Conservation (phyloP, 2,888 invertebrate genomes). For the Pterobdella sp. region DNA sequence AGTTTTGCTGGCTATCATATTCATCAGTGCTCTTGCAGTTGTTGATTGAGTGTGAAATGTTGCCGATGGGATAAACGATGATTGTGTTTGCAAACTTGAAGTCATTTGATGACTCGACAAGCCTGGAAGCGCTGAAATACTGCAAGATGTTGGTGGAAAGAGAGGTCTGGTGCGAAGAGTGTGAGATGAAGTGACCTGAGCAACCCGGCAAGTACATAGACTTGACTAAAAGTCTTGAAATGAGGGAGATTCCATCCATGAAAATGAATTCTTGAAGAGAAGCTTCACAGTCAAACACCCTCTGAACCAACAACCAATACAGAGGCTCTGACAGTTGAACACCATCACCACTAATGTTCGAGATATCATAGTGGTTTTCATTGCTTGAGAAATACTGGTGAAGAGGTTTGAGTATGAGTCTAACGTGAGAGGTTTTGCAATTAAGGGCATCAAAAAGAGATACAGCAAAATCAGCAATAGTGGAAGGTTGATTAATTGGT, state of each 20-base stretch:
- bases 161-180: slow-evolving; percentile 53
- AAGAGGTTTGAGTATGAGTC: slow-evolving; percentile 69
- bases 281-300: slow-evolving; percentile 69
- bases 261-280: slow-evolving; percentile 68
- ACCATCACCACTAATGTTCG: slow-evolving; percentile 42
- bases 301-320: slow-evolving; percentile 67
- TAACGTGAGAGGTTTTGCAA: slow-evolving; percentile 67
- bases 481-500: slow-evolving; percentile 56
- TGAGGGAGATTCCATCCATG: slow-evolving; percentile 53
- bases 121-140: slow-evolving; percentile 54
- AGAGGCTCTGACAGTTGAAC: slow-evolving; percentile 73
- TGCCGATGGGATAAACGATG: slow-evolving; percentile 54
- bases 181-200: not conserved
- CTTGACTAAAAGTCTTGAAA: not conserved
- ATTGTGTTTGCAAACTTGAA: slow-evolving; percentile 13
- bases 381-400: slow-evolving; percentile 60
- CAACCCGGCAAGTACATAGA: not conserved
- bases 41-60: slow-evolving; percentile 72
- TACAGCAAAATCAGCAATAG: slow-evolving; percentile 79
- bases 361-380: not conserved
- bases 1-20: slow-evolving; percentile 71
- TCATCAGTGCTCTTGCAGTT: not conserved
- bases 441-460: slow-evolving; percentile 70
- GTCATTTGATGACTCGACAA: not conserved
- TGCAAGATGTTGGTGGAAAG: slow-evolving; percentile 63